Evolutionary conservation across 2,113 vertebrate species (phyloP).

Genomic region (Shinisaurus crocodilurus): DNA sequence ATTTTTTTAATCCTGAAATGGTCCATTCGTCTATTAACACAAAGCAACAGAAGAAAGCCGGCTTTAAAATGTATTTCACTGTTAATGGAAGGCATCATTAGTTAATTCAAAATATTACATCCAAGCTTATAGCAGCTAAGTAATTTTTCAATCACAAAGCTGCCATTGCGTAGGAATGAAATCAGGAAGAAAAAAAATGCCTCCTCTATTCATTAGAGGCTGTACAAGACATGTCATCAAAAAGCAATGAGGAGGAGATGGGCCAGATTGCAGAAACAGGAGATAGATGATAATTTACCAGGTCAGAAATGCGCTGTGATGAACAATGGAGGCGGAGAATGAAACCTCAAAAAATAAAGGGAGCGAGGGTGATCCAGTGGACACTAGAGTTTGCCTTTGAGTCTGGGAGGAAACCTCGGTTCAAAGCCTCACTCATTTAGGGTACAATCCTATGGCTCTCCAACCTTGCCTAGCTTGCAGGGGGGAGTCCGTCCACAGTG

Average conservation of each 20-base stretch:
- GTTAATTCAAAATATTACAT: conserved; percentile 12
- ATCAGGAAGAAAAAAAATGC: background rate
- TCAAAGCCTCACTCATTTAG: background rate
- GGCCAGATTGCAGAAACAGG: conserved; percentile 12
- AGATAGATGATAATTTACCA: conserved; percentile 25
- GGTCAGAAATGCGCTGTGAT: conserved; percentile 15
- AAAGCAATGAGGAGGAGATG: conserved; percentile 31
- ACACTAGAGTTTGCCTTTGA: background rate
- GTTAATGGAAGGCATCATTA: conserved; percentile 7
- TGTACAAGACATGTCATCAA: conserved; percentile 35
- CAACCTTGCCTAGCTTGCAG: too few species aligned
- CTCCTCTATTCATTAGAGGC: conserved; percentile 11
- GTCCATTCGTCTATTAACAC: background rate
- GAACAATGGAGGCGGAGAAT: conserved; percentile 2
- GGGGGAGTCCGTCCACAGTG: too few species aligned
- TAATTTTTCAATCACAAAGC: conserved; percentile 33
- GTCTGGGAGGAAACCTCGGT: background rate
- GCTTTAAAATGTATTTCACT: conserved; percentile 18
- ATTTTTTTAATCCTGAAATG: conserved; percentile 20
- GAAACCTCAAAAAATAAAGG: conserved; percentile 4
- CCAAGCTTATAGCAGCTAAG: background rate
- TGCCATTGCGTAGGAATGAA: conserved; percentile 7
- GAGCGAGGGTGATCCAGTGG: background rate
- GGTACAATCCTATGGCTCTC: too few species aligned
- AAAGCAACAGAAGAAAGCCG: background rate